Evolutionary conservation across 2,888 invertebrate species (phyloP).

Genomic region (Drosophila infuscata): DNA sequence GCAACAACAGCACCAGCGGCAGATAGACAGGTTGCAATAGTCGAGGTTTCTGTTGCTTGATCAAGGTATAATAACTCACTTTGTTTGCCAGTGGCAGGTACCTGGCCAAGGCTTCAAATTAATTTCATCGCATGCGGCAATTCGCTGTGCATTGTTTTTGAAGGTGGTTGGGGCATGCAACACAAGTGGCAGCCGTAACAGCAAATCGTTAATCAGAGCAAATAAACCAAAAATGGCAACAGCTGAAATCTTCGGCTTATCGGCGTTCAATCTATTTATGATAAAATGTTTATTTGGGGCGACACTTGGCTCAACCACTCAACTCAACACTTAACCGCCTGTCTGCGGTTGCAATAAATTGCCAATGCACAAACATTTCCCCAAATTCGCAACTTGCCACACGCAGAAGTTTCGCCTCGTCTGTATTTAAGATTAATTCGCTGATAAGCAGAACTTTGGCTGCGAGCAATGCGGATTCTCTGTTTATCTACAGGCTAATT

Average conservation of each 20-base stretch:
- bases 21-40: constrained; percentile 31
- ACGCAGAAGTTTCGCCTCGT: constrained; percentile 57
- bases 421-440: constrained; percentile 79
- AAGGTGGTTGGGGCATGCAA: constrained; percentile 11
- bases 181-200: constrained; percentile 4
- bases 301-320: constrained; percentile 49
- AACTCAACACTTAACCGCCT: constrained; percentile 12
- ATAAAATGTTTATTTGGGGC: constrained; percentile 77
- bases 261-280: constrained; percentile 79
- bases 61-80: constrained; percentile 9
- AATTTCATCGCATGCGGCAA: constrained; percentile 74
- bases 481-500: constrained; percentile 76
- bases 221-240: constrained; percentile 34
- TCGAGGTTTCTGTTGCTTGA: constrained; percentile 7
- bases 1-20: not conserved
- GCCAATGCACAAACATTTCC: constrained; percentile 48
- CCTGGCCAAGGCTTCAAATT: constrained; percentile 69
- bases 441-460: constrained; percentile 72
- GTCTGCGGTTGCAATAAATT: constrained; percentile 72
- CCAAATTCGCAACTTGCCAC: constrained; percentile 11
- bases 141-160: constrained; percentile 60
- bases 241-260: constrained; percentile 53
- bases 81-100: constrained; percentile 27
- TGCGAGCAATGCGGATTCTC: constrained; percentile 70
- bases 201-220: constrained; percentile 66